phyloP scores from a whole-genome alignment of 2,888 invertebrate genomes.

The Candidula unifasciata region DNA sequence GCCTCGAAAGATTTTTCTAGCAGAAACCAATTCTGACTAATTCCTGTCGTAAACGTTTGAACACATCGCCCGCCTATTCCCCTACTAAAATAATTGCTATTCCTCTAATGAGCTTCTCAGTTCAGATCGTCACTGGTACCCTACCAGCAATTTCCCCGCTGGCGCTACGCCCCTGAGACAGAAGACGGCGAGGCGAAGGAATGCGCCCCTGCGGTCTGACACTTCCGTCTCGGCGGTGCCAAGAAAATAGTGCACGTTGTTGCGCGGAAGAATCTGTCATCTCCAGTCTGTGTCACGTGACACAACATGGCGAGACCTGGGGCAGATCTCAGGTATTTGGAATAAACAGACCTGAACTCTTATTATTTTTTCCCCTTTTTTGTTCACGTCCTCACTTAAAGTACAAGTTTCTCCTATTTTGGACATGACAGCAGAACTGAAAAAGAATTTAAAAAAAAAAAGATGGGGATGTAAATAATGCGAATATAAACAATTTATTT shows the following conservation, averaged over 20 bases:
- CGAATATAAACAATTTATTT: too few relatives aligned
- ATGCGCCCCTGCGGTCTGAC: slow-evolving; percentile 27
- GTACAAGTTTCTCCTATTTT: too few relatives aligned
- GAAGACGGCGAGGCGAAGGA: slow-evolving; percentile 40
- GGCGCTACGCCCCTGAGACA: not conserved
- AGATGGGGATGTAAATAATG: too few relatives aligned
- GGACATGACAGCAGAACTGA: too few relatives aligned
- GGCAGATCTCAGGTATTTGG: not conserved
- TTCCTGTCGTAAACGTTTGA: not conserved
- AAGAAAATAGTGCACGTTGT: slow-evolving; percentile 40
- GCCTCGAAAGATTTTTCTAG: too few relatives aligned
- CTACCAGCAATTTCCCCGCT: not conserved
- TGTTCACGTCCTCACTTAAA: too few relatives aligned
- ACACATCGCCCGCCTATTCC: not conserved
- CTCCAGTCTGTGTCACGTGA: slow-evolving; percentile 21
- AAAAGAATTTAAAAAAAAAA: too few relatives aligned
- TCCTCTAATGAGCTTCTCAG: slow-evolving; percentile 10
- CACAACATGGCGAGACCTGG: not conserved
- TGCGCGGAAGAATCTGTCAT: slow-evolving; percentile 39
- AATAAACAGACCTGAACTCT: too few relatives aligned
- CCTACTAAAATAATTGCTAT: not conserved
- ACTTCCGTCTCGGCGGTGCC: slow-evolving; percentile 45
- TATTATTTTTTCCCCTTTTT: too few relatives aligned
- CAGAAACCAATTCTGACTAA: too few relatives aligned
- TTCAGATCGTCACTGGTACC: not conserved